Percentiles rank a stretch among this genome's conserved stretches.
Conservation (phyloP, 2,113 vertebrate genomes). For the Campylorhamphus procurvoides region DNA sequence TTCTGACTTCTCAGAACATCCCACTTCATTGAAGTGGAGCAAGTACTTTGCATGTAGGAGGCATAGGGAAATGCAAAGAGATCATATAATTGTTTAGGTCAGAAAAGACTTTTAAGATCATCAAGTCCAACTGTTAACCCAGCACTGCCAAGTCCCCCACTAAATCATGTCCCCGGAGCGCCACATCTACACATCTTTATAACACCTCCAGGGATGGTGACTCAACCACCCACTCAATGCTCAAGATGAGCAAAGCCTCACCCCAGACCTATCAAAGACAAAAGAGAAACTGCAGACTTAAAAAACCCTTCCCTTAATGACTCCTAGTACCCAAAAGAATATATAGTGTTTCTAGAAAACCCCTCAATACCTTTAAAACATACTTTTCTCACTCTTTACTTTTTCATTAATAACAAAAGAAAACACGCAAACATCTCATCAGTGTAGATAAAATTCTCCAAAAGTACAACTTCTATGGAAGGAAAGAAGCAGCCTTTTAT, state of each 20-base stretch:
- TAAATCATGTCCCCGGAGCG: neutral
- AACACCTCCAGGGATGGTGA: neutral
- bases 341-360: neutral
- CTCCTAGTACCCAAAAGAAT: neutral
- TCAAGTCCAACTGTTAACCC: neutral
- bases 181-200: neutral
- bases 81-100: neutral
- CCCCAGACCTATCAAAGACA: neutral
- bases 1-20: slow-evolving; percentile 16
- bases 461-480: neutral
- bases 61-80: neutral
- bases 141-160: neutral
- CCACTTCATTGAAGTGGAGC: neutral
- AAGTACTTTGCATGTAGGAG: neutral
- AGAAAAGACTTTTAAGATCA: neutral
- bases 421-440: neutral
- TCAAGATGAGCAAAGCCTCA: neutral
- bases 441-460: neutral
- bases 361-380: neutral
- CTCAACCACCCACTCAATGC: neutral
- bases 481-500: neutral
- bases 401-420: neutral
- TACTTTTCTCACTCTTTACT: neutral
- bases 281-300: neutral
- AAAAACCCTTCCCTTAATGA: neutral